Evolutionary conservation across 2,797 vertebrate genomes (phyloP), one percentile per base, ranked within the genome.

Genomic region (Brachyalestes nurse): DNA sequence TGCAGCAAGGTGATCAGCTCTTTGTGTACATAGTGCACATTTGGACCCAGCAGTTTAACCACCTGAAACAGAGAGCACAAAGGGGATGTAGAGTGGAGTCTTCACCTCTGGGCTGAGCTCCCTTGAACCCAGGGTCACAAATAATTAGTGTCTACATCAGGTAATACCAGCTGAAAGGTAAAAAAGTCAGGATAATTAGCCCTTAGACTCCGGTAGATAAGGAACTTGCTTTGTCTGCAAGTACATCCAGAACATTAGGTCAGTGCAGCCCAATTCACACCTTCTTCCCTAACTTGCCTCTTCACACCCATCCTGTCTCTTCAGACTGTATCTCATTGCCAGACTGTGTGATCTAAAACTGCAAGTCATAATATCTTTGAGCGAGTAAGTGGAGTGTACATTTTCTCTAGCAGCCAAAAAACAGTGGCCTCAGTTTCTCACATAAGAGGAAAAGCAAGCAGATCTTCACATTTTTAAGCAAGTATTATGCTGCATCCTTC

Each of bases 1-100:
- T 98, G 96, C 88, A 99, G 93, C 19, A 99, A 90, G 1, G 93
- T 86, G 85, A 99, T 90, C 81, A 98, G 91, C 89, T 98, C 97
- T 91, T 97, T 97, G 90, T 97, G 95, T 90, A 97, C 93, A 82
- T 96, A 88, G 83, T 96, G 96, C 64, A 96, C 95, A 80, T 95
- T 95, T 84, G 95, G 93, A 88, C 95, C 94, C 67, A 99, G 94
- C 90, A 98, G 94, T 90, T 97, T 97, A 88, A 95, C 94, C 90
- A 99, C 96, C 97, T 98, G 89, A 83, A 83, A 82, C 16, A 77
- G 23, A 79, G 9, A 19, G 58, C 75, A 58, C 58, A 77, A 82
- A 53, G 40, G 42, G 40, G 64, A 21, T 60, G 19, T 47, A 70
- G n/a, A 28, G 21, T 75, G 25, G 77, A 19, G 40, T 58, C 21